These are phyloP conservation scores for Volucella bombylans DNA, from an alignment of 2,888 invertebrate genomes.

Conservation along the genomic window DNA sequence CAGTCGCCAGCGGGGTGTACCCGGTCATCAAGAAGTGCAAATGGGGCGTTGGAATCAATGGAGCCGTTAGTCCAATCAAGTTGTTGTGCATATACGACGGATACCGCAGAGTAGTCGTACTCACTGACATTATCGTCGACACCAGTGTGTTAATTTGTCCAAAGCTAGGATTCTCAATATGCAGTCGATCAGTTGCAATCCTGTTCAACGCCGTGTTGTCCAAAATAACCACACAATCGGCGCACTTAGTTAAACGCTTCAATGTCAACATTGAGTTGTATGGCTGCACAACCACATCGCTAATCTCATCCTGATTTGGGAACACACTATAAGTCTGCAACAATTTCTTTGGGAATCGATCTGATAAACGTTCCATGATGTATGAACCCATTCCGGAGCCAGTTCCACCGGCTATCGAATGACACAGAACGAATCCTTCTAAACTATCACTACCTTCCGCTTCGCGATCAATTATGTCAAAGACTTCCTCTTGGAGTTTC, in stretches of 20 bases:
- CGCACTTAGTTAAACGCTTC: conserved; percentile 95
- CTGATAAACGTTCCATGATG: conserved; percentile 93
- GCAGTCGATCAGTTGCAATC: conserved; percentile 96
- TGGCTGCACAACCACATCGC: conserved; percentile 98
- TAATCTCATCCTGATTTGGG: conserved; percentile 97
- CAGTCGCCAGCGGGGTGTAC: conserved; percentile 96
- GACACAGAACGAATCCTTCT: conserved; percentile 99
- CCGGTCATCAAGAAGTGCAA: conserved; percentile 99
- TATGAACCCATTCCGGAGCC: conserved; percentile 99
- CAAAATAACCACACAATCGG: conserved; percentile 97
- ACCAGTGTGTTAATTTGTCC: conserved; percentile 98
- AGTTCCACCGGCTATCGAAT: conserved; percentile 99
- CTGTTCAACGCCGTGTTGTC: conserved; percentile 98
- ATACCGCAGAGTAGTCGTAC: conserved; percentile 94
- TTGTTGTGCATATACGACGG: conserved; percentile 99
- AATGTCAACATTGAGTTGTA: conserved; percentile 97
- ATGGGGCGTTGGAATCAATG: conserved; percentile 98
- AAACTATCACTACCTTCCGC: conserved; percentile 99
- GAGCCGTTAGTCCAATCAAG: conserved; percentile 96
- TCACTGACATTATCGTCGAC: conserved; percentile 99
- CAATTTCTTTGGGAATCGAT: conserved; percentile 98
- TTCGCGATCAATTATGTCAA: conserved; percentile 99
- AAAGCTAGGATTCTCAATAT: conserved; percentile 97
- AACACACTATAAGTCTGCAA: conserved; percentile 99
- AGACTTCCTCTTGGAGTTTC: conserved; percentile 96